Base-by-base conservation (phyloP, 2,113 vertebrate genomes). In the Suricata suricatta region DNA sequence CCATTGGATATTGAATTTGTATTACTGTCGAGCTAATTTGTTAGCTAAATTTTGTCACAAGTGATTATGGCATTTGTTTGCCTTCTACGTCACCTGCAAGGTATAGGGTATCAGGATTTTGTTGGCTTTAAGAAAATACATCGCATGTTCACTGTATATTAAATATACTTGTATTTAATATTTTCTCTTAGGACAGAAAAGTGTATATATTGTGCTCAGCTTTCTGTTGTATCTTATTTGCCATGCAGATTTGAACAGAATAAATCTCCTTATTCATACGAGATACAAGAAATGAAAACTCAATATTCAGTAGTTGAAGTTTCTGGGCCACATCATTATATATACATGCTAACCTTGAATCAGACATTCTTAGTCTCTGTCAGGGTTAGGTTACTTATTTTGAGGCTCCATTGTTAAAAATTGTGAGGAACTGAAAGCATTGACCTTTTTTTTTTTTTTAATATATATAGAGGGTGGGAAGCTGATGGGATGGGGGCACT, bases 401-500 rank as follows among this genome's bases (percentile, higher is more conserved):
- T 95, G 86, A 97, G 74, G 94, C 72, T 93, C 74, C 63, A 41
- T 88, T 97, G 91, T 97, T 97, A 60, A 97, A 95, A 96, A 93
- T 77, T 95, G 50, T 91, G 93, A 54, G 66, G 63, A 83, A 97
- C 85, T 80, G 44, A 96, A 97, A 94, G 10, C 96, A 96, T 54
- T 90, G 69, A 17, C 60, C 17, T 89, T 79, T 64, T 92, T 82
- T 95, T 60, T 21, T 57, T 60, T 60, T 60, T 23, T 23, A 41
- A 41, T 41, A 41, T 25, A 23, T 60, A 94, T 35, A 74, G 47
- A 68, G 16, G 23, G 38, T 57, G 7, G 80, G 4, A 44, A 11
- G 8, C 83, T n/a, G 44, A 13, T 76, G 72, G 90, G 71, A 81
- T 68, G 47, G 93, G 19, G 88, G 27, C 91, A 52, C 74, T 76